A percentile compares a stretch with the other conserved stretches of the same genome.
Evolutionary conservation across 2,113 vertebrate species (phyloP).

Genomic region (Tragelaphus buxtoni): DNA sequence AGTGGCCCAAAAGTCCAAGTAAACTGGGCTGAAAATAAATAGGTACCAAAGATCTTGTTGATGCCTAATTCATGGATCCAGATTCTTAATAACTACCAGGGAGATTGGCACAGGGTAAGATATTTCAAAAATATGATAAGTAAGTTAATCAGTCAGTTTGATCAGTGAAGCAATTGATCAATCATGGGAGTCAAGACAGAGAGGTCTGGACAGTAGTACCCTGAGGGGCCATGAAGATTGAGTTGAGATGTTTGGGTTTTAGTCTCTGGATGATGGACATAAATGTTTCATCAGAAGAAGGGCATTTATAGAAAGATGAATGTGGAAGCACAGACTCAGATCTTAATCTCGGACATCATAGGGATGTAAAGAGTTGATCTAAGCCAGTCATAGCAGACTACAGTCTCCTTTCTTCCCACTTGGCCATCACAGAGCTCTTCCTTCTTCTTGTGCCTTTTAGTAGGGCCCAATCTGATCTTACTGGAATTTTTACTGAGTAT

Average conservation of each 20-base stretch:
- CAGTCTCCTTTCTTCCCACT: not conserved
- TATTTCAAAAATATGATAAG: not conserved
- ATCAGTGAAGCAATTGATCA: not conserved
- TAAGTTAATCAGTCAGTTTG: not conserved
- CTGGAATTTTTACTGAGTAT: not conserved
- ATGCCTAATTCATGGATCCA: not conserved
- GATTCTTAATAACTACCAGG: not conserved
- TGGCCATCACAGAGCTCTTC: not conserved
- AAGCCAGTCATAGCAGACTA: not conserved
- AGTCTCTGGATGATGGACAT: not conserved
- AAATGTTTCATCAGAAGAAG: not conserved
- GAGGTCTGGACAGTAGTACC: not conserved
- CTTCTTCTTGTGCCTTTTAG: not conserved
- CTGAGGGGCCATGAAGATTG: not conserved
- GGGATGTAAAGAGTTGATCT: not conserved
- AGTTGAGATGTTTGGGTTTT: not conserved
- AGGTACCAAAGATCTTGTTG: too few relatives aligned
- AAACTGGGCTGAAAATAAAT: not conserved
- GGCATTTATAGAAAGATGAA: not conserved
- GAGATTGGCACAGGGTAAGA: not conserved
- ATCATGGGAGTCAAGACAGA: not conserved
- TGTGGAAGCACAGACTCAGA: not conserved
- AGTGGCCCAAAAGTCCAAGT: not conserved
- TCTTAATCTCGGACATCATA: not conserved
- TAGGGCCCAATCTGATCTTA: not conserved